Conservation (phyloP, 2,888 invertebrate genomes). For the Phania funesta region DNA sequence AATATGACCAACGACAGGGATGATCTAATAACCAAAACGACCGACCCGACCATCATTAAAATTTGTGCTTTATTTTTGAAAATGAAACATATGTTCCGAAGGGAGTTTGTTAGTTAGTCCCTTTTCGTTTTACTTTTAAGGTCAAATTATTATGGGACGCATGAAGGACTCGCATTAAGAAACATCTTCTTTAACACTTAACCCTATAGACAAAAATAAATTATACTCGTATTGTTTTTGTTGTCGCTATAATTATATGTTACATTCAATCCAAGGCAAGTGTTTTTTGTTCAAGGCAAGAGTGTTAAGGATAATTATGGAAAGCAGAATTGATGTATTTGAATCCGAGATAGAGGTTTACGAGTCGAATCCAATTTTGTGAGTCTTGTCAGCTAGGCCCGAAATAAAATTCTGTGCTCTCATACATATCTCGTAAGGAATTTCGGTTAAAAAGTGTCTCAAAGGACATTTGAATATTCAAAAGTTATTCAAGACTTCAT, state of each 20-base stretch:
- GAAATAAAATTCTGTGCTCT: too few species aligned
- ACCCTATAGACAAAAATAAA: conserved; percentile 45
- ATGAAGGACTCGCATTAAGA: conserved; percentile 28
- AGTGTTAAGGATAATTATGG: too few species aligned
- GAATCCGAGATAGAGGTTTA: background rate
- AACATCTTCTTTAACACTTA: conserved; percentile 63
- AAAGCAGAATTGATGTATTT: background rate
- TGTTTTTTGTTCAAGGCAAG: background rate
- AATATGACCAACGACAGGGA: conserved; percentile 36
- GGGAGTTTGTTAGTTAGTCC: background rate
- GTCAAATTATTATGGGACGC: conserved; percentile 45
- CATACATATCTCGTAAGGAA: too few species aligned
- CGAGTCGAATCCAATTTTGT: too few species aligned
- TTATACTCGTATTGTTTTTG: background rate
- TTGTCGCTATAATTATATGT: conserved; percentile 10
- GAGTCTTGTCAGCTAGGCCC: too few species aligned
- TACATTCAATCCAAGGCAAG: background rate
- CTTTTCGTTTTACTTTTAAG: conserved; percentile 9
- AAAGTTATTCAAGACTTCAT: too few species aligned
- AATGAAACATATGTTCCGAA: conserved; percentile 52
- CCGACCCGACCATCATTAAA: conserved; percentile 30
- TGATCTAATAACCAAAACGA: conserved; percentile 23
- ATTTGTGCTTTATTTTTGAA: conserved; percentile 39
- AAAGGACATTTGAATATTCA: too few species aligned
- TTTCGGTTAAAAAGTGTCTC: too few species aligned